Percentiles rank a stretch among this genome's conserved stretches.
phyloP scores from a whole-genome alignment of 2,888 invertebrate genomes.

The Lasius fuliginosus region DNA sequence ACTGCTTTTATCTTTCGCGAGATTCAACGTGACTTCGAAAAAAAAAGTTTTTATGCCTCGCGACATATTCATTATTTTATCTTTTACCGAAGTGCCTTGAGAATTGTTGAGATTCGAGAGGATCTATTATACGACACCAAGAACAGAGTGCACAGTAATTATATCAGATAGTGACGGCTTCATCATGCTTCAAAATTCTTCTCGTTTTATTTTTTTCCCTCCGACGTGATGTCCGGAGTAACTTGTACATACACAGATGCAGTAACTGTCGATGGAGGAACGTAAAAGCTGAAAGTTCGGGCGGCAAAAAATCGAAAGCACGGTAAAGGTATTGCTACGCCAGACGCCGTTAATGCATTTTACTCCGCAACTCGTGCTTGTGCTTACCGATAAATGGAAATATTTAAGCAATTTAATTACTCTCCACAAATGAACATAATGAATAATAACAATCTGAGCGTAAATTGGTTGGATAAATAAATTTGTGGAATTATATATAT shows the following conservation, averaged over 20 bases:
- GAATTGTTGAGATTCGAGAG: slow-evolving; percentile 21
- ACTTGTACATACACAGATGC: neutral
- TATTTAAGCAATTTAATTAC: slow-evolving; percentile 19
- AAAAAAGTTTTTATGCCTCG: neutral
- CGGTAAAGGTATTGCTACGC: slow-evolving; percentile 9
- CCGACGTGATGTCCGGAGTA: neutral
- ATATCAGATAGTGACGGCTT: slow-evolving; percentile 29
- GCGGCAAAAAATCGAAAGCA: slow-evolving; percentile 26
- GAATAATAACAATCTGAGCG: neutral
- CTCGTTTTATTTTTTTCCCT: slow-evolving; percentile 13
- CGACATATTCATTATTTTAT: slow-evolving; percentile 46
- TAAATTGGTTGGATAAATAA: slow-evolving; percentile 1
- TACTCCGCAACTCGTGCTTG: neutral
- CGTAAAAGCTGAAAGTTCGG: slow-evolving; percentile 40
- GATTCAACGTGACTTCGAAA: slow-evolving; percentile 10
- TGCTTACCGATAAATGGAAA: slow-evolving; percentile 13
- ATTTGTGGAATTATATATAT: neutral
- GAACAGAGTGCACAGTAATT: slow-evolving; percentile 20
- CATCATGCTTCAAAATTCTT: slow-evolving; percentile 31
- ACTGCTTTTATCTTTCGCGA: slow-evolving; percentile 36
- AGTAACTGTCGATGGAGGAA: neutral
- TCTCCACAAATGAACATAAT: slow-evolving; percentile 5
- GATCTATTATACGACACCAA: neutral
- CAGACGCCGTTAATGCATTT: slow-evolving; percentile 28
- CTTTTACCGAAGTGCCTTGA: neutral